These are phyloP conservation scores for Heliconius sara DNA, from an alignment of 2,888 invertebrate species.

Conservation along the genomic window DNA sequence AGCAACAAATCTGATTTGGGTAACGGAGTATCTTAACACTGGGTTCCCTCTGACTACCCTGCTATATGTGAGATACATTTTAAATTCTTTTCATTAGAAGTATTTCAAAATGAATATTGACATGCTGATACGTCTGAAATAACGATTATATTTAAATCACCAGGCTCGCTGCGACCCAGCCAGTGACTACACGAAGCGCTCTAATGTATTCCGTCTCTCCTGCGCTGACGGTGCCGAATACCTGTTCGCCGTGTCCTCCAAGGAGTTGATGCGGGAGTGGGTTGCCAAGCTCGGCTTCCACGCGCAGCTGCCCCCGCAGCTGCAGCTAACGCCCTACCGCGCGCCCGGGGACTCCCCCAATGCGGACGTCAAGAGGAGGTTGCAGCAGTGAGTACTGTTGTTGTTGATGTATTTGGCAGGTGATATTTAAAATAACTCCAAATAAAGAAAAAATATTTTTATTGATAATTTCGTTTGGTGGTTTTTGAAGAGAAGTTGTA, in stretches of 20 bases:
- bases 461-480: too few relatives aligned
- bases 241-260: conserved; percentile 90
- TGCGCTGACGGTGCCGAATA: conserved; percentile 97
- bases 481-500: too few relatives aligned
- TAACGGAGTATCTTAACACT: too few relatives aligned
- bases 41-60: too few relatives aligned
- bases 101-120: too few relatives aligned
- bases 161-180: conserved; percentile 93
- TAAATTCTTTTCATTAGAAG: too few relatives aligned
- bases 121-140: too few relatives aligned
- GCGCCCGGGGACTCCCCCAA: conserved; percentile 75
- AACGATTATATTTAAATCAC: too few relatives aligned
- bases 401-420: too few relatives aligned
- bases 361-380: conserved; percentile 66
- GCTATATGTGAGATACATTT: too few relatives aligned
- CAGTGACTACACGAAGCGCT: conserved; percentile 97
- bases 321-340: conserved; percentile 93
- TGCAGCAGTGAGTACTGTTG: conserved; percentile 63
- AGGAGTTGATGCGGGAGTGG: conserved; percentile 93
- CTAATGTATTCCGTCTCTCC: conserved; percentile 94
- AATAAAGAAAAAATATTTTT: too few relatives aligned
- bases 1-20: not conserved
- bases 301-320: conserved; percentile 94
- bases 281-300: conserved; percentile 96
- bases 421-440: too few relatives aligned